A percentile compares a stretch with the other conserved stretches of the same genome.
Evolutionary conservation across 2,888 invertebrate genomes (phyloP).

Genomic region (Lacanobia wlatinum): DNA sequence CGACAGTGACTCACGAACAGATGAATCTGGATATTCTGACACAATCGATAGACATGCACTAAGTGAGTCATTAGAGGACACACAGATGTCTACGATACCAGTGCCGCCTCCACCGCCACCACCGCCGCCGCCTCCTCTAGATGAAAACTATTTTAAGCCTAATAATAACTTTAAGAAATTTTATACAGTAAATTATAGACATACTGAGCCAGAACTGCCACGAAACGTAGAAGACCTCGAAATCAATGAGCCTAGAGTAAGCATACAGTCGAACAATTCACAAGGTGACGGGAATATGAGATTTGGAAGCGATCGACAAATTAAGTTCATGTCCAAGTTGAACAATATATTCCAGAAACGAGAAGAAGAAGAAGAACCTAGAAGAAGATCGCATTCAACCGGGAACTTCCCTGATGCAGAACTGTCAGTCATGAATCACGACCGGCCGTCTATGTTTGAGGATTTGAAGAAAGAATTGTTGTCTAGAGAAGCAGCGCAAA

Average conservation of each 20-base stretch:
- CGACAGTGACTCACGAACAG: slow-evolving; percentile 86
- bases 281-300: slow-evolving; percentile 77
- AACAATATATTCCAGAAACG: slow-evolving; percentile 83
- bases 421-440: slow-evolving; percentile 65
- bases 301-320: slow-evolving; percentile 82
- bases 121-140: slow-evolving; percentile 77
- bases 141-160: slow-evolving; percentile 80
- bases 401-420: slow-evolving; percentile 78
- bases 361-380: slow-evolving; percentile 77
- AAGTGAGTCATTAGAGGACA: slow-evolving; percentile 78
- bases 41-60: slow-evolving; percentile 81
- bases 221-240: slow-evolving; percentile 61
- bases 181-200: slow-evolving; percentile 73
- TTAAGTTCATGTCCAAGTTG: slow-evolving; percentile 85
- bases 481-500: slow-evolving; percentile 74
- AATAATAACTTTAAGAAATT: slow-evolving; percentile 65
- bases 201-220: slow-evolving; percentile 65
- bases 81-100: slow-evolving; percentile 79
- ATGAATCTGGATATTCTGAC: slow-evolving; percentile 88
- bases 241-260: slow-evolving; percentile 73
- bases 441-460: slow-evolving; percentile 76
- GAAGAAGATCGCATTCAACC: slow-evolving; percentile 82
- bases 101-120: slow-evolving; percentile 68
- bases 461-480: slow-evolving; percentile 84
- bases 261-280: slow-evolving; percentile 77